Evolutionary conservation across 2,888 invertebrate genomes (phyloP).

Genomic region (Acronicta alni): DNA sequence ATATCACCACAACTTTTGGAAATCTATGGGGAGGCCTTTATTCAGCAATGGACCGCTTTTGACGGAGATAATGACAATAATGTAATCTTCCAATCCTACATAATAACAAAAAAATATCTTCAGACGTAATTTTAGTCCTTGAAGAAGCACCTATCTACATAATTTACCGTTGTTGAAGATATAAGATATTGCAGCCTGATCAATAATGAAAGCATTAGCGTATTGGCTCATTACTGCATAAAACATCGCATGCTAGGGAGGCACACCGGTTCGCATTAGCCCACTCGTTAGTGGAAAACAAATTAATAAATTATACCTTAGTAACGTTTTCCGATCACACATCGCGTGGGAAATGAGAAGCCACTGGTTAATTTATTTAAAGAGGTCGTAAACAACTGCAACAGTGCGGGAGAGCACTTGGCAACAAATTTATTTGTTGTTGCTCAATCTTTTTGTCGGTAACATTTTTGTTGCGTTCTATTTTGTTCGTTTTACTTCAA

Average conservation of each 20-base stretch:
- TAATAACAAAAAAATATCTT: neutral
- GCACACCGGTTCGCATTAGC: constrained; percentile 74
- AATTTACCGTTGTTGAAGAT: constrained; percentile 5
- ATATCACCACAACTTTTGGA: too few species aligned
- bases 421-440: constrained; percentile 28
- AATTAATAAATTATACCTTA: constrained; percentile 84
- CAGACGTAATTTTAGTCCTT: too few species aligned
- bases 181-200: constrained; percentile 29
- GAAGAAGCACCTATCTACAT: too few species aligned
- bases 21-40: too few species aligned
- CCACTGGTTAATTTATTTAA: constrained; percentile 58
- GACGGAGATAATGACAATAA: too few species aligned
- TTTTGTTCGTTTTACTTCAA: neutral
- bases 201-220: constrained; percentile 53
- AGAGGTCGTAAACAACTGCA: constrained; percentile 51
- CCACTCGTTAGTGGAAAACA: constrained; percentile 83
- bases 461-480: neutral
- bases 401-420: constrained; percentile 29
- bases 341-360: constrained; percentile 77
- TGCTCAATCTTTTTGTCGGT: neutral
- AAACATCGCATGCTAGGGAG: constrained; percentile 68
- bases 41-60: too few species aligned
- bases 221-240: constrained; percentile 63
- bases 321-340: constrained; percentile 74
- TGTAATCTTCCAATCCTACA: neutral